Percentiles rank a stretch among this genome's conserved stretches.
Conservation (phyloP, 2,797 vertebrate species). For the Protonibea diacanthus region DNA sequence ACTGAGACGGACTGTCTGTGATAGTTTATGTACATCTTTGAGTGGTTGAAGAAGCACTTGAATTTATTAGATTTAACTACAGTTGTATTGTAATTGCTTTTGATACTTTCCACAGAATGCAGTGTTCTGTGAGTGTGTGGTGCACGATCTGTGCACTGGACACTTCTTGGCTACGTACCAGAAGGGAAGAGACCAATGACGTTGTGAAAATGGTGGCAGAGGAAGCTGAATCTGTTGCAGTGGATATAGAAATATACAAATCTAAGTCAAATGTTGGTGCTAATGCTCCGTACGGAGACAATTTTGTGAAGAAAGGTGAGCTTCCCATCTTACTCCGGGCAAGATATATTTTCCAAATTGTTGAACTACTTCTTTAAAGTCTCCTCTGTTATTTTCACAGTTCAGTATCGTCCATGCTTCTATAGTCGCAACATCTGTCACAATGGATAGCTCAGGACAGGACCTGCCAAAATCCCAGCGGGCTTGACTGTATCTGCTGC, state of each 20-base stretch:
- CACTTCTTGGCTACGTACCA: not conserved
- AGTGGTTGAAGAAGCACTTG: not conserved
- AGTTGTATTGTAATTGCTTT: not conserved
- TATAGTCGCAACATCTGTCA: conserved; percentile 51
- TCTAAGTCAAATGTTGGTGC: too few relatives aligned
- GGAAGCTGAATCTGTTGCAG: too few relatives aligned
- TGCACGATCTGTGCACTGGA: too few relatives aligned
- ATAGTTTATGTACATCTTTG: conserved; percentile 1
- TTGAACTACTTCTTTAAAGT: not conserved
- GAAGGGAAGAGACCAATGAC: too few relatives aligned
- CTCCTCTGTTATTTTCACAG: conserved; percentile 21
- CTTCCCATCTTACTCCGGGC: not conserved
- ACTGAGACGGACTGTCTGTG: not conserved
- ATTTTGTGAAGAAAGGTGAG: not conserved
- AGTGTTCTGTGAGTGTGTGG: too few relatives aligned
- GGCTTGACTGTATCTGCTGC: conserved; percentile 57
- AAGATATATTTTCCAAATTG: not conserved
- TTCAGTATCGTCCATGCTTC: conserved; percentile 17
- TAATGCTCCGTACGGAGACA: too few relatives aligned
- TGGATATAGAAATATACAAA: too few relatives aligned
- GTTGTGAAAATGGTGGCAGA: too few relatives aligned
- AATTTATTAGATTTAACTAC: not conserved
- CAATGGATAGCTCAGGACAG: conserved; percentile 34
- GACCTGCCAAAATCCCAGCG: conserved; percentile 45
- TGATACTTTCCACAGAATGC: not conserved